These are phyloP conservation scores for Venturia canescens DNA, from an alignment of 1,140 invertebrate species.

Conservation along the genomic window DNA sequence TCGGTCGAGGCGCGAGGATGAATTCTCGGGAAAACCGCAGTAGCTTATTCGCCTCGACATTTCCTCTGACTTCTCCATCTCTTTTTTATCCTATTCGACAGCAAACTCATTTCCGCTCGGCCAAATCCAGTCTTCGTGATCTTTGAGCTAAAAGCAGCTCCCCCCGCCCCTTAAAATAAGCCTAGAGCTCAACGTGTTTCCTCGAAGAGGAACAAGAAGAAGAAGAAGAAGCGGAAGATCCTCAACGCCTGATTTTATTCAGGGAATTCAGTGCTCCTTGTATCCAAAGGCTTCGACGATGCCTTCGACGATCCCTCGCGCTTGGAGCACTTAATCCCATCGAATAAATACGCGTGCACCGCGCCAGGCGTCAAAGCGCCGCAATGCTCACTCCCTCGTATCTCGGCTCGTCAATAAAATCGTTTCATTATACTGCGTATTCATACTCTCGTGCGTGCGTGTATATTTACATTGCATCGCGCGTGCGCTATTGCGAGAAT, in stretches of 20 bases:
- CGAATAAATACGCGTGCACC: not conserved
- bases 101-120: no score
- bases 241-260: slow-evolving; percentile 51
- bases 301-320: slow-evolving; percentile 3
- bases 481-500: not conserved
- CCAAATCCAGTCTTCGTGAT: no score
- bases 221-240: slow-evolving; percentile 39
- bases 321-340: slow-evolving; percentile 31
- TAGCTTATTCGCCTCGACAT: not conserved
- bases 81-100: no score
- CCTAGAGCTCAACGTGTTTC: not conserved
- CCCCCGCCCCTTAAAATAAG: not conserved
- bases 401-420: slow-evolving; percentile 43
- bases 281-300: slow-evolving; percentile 5
- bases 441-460: not conserved
- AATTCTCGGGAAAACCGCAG: slow-evolving; percentile 7
- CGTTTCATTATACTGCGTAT: slow-evolving; percentile 39
- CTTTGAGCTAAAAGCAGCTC: not conserved
- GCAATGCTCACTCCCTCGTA: slow-evolving; percentile 9
- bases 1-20: not conserved
- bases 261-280: slow-evolving; percentile 37
- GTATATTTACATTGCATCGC: not conserved
- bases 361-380: slow-evolving; percentile 24
- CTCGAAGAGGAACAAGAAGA: slow-evolving; percentile 25
- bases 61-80: not conserved